Base-by-base conservation (phyloP, 2,888 invertebrate species). In the Notocelia uddmanniana region DNA sequence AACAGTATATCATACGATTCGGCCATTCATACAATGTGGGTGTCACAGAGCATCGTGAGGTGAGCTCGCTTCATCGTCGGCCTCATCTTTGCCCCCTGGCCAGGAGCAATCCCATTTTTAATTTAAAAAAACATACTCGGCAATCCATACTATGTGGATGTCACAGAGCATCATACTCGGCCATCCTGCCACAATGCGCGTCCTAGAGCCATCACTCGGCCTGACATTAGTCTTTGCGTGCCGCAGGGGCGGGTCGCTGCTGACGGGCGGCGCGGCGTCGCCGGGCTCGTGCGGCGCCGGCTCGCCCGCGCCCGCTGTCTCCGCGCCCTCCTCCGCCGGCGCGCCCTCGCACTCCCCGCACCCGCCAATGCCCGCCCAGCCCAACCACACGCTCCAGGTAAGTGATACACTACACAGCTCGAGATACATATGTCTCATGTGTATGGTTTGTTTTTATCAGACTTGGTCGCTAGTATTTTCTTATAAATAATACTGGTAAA, bases 271-370 rank as follows among this genome's bases (percentile, higher is more conserved):
- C 76, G 84, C 82, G 77, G 86, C 79, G 73, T 93, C 93, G 76
- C 94, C 93, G 70, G 93, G 88, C 83, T 90, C 90, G 85, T 91
- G 92, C 86, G 92, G 91, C 79, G 90, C 83, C 76, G 94, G 89
- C 52, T 94, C 94, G 70, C 93, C 94, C 52, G 88, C 92, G 74
- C 83, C 90, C 59, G 87, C 86, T 64, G 89, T 85, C 76, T 88
- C 92, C 37, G 90, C 90, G 78, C 91, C 91, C 67, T 85, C 89
- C 74, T 91, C 90, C 37, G 92, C 91, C 80, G 93, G 90, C 79
- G 87, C 91, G 76, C 88, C 87, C 76, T 89, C 89, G 60, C 82
- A 89, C 79, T 87, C 91, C 75, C 89, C 90, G 74, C 86, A 81
- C 83, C 83, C 78, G 74, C 82, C 80, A 73, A 59, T 76, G 57